These are phyloP conservation scores for Geothlypis trichas DNA, from an alignment of 2,113 vertebrate species.

Conservation along the genomic window DNA sequence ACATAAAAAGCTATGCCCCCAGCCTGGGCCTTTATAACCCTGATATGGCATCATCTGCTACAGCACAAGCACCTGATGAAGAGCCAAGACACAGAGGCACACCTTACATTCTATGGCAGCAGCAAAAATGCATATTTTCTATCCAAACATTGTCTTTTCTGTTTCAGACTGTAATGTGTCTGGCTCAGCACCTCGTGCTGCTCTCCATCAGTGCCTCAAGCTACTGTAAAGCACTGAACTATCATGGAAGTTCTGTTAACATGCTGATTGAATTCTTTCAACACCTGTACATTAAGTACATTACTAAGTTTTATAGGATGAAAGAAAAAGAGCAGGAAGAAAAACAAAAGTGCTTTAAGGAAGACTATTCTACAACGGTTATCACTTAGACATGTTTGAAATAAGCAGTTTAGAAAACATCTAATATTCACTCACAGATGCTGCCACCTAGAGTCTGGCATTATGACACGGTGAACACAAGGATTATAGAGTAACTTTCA, in stretches of 20 bases:
- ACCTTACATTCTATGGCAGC: neutral
- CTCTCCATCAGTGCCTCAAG: neutral
- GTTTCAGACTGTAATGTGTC: neutral
- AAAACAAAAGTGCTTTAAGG: neutral
- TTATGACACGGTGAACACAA: neutral
- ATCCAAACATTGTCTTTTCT: neutral
- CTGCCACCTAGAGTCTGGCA: constrained; percentile 70
- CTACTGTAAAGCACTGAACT: neutral
- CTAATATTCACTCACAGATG: constrained; percentile 45
- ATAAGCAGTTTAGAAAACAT: neutral
- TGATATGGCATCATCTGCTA: neutral
- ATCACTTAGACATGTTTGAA: neutral
- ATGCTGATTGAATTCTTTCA: neutral
- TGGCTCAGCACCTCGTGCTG: neutral
- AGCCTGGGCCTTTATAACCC: neutral
- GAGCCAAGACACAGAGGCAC: neutral
- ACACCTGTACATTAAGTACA: neutral
- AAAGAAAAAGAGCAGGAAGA: neutral
- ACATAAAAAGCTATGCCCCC: neutral
- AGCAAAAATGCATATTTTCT: neutral
- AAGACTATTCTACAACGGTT: neutral
- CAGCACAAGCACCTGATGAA: neutral
- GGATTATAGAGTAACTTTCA: neutral
- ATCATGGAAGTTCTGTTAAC: neutral
- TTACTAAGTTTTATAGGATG: neutral